These are phyloP conservation scores for Linnaemya vulpina DNA, from an alignment of 2,888 invertebrate genomes.

Conservation along the genomic window DNA sequence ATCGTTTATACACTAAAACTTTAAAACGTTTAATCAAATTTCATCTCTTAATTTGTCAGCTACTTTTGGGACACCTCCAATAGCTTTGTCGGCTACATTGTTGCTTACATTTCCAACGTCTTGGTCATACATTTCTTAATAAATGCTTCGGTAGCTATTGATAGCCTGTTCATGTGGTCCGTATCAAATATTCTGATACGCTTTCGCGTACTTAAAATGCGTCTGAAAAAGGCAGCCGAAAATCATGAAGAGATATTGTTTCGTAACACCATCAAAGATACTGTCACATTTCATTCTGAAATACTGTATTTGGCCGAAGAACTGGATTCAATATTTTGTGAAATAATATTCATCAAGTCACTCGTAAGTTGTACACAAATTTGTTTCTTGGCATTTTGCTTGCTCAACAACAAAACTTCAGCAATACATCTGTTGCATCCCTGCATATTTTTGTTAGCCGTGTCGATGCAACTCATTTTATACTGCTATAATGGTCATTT, in stretches of 20 bases:
- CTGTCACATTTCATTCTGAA: conserved; percentile 29
- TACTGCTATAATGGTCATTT: conserved; percentile 54
- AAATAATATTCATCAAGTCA: conserved; percentile 55
- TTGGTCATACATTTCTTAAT: conserved; percentile 7
- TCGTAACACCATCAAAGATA: not conserved
- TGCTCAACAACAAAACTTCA: not conserved
- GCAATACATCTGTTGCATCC: not conserved
- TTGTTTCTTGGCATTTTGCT: conserved; percentile 53
- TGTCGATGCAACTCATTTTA: conserved; percentile 52
- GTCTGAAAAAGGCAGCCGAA: conserved; percentile 14
- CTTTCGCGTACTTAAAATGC: conserved; percentile 34
- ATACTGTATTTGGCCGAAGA: conserved; percentile 41
- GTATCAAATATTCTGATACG: conserved; percentile 26
- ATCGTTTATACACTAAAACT: not conserved
- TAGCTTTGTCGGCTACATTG: not conserved
- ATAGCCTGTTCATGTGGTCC: conserved; percentile 32
- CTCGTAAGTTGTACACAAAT: conserved; percentile 52
- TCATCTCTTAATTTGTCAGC: conserved; percentile 1
- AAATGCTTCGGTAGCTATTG: conserved; percentile 26
- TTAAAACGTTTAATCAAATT: not conserved
- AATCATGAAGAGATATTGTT: not conserved
- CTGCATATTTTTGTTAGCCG: conserved; percentile 35
- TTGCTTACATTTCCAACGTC: conserved; percentile 7
- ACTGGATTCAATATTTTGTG: conserved; percentile 47
- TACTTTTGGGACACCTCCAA: conserved; percentile 25